Conservation (phyloP, 1,140 invertebrate genomes). For the Ceratosolen solmsi region DNA sequence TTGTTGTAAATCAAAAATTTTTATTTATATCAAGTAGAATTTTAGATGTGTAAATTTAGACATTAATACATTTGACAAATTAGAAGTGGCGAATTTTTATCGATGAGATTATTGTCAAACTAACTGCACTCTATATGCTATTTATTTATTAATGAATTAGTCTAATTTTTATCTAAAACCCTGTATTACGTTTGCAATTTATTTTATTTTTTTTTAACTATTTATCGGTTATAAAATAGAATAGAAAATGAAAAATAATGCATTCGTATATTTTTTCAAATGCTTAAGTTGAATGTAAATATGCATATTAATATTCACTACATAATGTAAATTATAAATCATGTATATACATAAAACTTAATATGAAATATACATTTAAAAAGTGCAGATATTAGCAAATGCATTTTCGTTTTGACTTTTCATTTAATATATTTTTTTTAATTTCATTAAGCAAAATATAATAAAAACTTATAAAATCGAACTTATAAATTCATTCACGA, state of each 20-base stretch:
- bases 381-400: constrained; percentile 24
- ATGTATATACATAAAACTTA: constrained; percentile 26
- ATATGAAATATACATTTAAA: background rate
- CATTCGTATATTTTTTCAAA: constrained; percentile 33
- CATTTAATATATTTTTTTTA: background rate
- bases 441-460: background rate
- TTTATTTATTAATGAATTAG: constrained; percentile 37
- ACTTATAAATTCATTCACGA: constrained; percentile 22
- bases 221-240: constrained; percentile 30
- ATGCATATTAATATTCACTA: constrained; percentile 26
- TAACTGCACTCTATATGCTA: constrained; percentile 47
- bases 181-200: constrained; percentile 22
- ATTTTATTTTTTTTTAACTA: constrained; percentile 14
- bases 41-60: constrained; percentile 33
- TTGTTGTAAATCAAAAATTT: constrained; percentile 14
- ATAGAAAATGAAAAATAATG: constrained; percentile 41
- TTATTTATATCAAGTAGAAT: constrained; percentile 35
- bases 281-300: constrained; percentile 33
- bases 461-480: constrained; percentile 28
- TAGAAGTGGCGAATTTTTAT: constrained; percentile 27
- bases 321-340: constrained; percentile 13
- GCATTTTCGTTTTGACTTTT: background rate
- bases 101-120: constrained; percentile 30
- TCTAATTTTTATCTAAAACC: constrained; percentile 1
- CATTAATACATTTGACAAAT: constrained; percentile 32